phyloP scores from a whole-genome alignment of 1,140 invertebrate genomes.

The Limonius californicus region DNA sequence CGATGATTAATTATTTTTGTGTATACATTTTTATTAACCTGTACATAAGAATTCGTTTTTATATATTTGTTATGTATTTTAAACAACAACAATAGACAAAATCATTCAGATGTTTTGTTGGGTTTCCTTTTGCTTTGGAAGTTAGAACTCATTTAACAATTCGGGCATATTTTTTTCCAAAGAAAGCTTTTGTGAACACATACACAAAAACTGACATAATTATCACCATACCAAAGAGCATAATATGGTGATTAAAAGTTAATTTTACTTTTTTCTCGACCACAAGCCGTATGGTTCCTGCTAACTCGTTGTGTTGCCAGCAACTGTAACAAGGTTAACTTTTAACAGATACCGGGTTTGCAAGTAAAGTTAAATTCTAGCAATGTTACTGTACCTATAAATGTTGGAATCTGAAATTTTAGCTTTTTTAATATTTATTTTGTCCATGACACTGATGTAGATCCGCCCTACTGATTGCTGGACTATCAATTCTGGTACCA shows the following conservation, averaged over 20 bases:
- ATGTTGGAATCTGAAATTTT: constrained; percentile 51
- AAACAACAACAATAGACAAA: too few relatives aligned
- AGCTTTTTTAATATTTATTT: constrained; percentile 50
- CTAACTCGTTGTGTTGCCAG: constrained; percentile 58
- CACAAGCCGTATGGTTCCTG: constrained; percentile 56
- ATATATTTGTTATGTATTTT: too few relatives aligned
- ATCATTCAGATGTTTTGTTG: too few relatives aligned
- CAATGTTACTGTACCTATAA: constrained; percentile 55
- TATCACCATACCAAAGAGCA: constrained; percentile 48
- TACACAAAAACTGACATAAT: constrained; percentile 49
- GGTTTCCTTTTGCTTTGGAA: too few relatives aligned
- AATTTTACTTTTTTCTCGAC: constrained; percentile 51
- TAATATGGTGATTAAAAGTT: constrained; percentile 51
- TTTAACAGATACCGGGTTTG: background rate
- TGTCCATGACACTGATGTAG: constrained; percentile 47
- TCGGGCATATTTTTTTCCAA: constrained; percentile 41
- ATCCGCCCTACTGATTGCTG: constrained; percentile 48
- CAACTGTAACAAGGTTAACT: constrained; percentile 52
- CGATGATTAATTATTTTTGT: too few relatives aligned
- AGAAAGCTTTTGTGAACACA: constrained; percentile 50
- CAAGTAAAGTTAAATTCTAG: too few relatives aligned
- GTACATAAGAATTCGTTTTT: too few relatives aligned
- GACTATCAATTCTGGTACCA: constrained; percentile 45
- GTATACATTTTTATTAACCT: too few relatives aligned
- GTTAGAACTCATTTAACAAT: too few relatives aligned